phyloP scores from a whole-genome alignment of 2,113 vertebrate genomes.

The Strix aluco region DNA sequence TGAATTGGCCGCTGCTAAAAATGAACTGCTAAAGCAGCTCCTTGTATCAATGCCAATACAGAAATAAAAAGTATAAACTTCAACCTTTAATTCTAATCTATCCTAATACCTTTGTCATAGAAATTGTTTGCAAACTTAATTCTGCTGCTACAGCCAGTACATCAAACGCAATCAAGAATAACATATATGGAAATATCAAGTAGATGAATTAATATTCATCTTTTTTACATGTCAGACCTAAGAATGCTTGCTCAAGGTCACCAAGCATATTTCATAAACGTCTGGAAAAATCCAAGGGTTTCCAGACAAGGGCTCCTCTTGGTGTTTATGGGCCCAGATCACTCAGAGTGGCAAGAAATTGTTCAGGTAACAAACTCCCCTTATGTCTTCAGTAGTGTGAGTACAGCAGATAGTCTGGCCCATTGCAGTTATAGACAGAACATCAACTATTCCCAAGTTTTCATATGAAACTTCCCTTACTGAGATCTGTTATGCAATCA shows the following conservation, averaged over 20 bases:
- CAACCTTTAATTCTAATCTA: background rate
- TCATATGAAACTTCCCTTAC: background rate
- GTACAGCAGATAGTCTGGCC: background rate
- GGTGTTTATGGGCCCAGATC: background rate
- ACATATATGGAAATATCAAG: background rate
- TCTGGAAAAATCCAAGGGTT: background rate
- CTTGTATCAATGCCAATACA: background rate
- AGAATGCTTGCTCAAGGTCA: background rate
- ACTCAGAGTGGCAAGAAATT: background rate
- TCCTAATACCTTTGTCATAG: background rate
- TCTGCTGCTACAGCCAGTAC: background rate
- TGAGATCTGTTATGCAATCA: background rate
- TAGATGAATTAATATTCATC: background rate
- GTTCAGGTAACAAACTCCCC: background rate
- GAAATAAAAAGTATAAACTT: background rate
- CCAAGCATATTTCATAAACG: background rate
- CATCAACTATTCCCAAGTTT: background rate
- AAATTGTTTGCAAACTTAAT: background rate
- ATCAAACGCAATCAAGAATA: background rate
- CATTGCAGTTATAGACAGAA: background rate
- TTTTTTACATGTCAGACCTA: background rate
- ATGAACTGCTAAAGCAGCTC: background rate
- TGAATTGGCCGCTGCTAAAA: background rate
- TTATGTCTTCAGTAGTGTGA: background rate
- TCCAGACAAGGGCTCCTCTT: background rate